Evolutionary conservation across 2,797 vertebrate genomes (phyloP).

Genomic region (Cryptoprocta ferox): DNA sequence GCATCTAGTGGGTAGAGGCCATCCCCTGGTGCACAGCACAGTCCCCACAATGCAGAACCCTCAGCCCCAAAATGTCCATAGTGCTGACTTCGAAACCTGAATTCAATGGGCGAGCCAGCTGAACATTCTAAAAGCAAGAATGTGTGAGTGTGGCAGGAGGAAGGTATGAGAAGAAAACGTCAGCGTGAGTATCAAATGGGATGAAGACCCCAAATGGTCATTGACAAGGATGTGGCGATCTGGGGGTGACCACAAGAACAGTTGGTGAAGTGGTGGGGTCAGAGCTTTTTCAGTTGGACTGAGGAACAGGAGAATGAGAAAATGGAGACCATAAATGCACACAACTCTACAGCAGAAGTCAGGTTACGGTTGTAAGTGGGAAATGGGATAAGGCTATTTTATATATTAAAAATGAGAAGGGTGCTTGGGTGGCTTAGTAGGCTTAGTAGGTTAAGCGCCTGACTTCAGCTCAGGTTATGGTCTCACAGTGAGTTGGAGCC

Average conservation of each 20-base stretch:
- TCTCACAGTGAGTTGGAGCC: no score
- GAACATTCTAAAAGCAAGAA: not conserved
- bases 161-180: not conserved
- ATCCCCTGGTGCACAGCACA: not conserved
- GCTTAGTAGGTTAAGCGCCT: no score
- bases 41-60: not conserved
- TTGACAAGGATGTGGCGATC: not conserved
- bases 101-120: not conserved
- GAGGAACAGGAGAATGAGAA: not conserved
- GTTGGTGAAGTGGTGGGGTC: not conserved
- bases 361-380: not conserved
- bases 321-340: not conserved
- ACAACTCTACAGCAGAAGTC: not conserved
- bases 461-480: no score
- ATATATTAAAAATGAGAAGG: not conserved
- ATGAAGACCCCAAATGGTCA: not conserved
- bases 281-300: not conserved
- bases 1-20: not conserved
- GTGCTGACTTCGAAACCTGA: not conserved
- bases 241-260: not conserved
- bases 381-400: not conserved
- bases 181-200: not conserved
- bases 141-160: not conserved
- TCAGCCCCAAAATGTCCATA: not conserved
- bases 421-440: no score